These are phyloP conservation scores for Darwinula stevensoni DNA, from an alignment of 2,888 invertebrate genomes.

Conservation along the genomic window DNA sequence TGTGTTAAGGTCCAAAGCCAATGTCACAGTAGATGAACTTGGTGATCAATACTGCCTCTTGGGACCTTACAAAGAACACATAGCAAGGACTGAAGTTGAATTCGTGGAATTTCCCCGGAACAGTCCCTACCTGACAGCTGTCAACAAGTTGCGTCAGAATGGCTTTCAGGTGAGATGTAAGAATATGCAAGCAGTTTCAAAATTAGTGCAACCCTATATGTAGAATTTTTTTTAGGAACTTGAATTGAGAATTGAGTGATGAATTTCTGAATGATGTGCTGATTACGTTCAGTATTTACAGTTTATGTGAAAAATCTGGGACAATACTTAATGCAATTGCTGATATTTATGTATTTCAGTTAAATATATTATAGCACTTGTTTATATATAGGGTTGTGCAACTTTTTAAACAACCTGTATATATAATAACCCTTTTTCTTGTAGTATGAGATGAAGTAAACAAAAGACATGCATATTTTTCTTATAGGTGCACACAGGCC, in stretches of 20 bases:
- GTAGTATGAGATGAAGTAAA: not conserved
- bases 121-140: slow-evolving; percentile 39
- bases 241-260: no score
- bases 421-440: not conserved
- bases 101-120: slow-evolving; percentile 53
- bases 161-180: slow-evolving; percentile 80
- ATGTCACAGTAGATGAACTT: slow-evolving; percentile 83
- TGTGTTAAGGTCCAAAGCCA: slow-evolving; percentile 90
- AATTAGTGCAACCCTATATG: no score
- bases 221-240: no score
- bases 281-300: no score
- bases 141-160: slow-evolving; percentile 41
- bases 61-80: slow-evolving; percentile 76
- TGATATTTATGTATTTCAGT: no score
- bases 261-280: no score
- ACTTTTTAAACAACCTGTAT: no score
- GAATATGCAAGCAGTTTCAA: no score
- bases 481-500: slow-evolving; percentile 59
- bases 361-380: no score
- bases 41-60: slow-evolving; percentile 89
- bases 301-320: no score
- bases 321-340: no score
- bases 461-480: not conserved
- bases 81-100: slow-evolving; percentile 83
- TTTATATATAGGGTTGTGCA: not conserved